These are phyloP conservation scores for Dicranocentrus wangi DNA, from an alignment of 2,888 invertebrate species.

Conservation along the genomic window DNA sequence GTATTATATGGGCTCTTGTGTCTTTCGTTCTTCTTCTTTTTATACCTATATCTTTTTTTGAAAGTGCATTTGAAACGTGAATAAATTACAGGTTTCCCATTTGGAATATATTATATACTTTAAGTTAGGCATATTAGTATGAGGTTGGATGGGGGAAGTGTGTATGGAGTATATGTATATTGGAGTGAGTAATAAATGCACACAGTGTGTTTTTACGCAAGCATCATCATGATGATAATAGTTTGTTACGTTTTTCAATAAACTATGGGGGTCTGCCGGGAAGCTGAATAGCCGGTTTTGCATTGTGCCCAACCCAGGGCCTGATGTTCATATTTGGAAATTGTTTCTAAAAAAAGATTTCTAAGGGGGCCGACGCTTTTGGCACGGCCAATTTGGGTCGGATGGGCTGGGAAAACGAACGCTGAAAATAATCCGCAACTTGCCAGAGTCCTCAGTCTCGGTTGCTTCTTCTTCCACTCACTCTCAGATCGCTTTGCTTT, in stretches of 20 bases:
- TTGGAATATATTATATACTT: background rate
- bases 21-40: too few species aligned
- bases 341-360: conserved; percentile 72
- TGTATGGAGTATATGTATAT: background rate
- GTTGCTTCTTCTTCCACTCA: conserved; percentile 72
- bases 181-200: background rate
- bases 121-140: too few species aligned
- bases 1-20: too few species aligned
- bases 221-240: conserved; percentile 41
- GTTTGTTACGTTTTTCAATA: conserved; percentile 63
- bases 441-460: conserved; percentile 70
- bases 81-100: conserved; percentile 51
- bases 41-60: too few species aligned
- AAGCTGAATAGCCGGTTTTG: conserved; percentile 66
- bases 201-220: conserved; percentile 25
- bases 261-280: conserved; percentile 65
- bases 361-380: conserved; percentile 70
- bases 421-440: conserved; percentile 70
- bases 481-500: conserved; percentile 72
- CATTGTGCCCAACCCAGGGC: conserved; percentile 63
- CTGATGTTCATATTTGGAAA: conserved; percentile 74
- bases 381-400: conserved; percentile 71
- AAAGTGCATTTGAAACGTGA: background rate
- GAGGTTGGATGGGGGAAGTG: too few species aligned
- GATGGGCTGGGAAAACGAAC: conserved; percentile 69